Conservation (phyloP, 2,797 vertebrate genomes). For the Mallotus villosus region DNA sequence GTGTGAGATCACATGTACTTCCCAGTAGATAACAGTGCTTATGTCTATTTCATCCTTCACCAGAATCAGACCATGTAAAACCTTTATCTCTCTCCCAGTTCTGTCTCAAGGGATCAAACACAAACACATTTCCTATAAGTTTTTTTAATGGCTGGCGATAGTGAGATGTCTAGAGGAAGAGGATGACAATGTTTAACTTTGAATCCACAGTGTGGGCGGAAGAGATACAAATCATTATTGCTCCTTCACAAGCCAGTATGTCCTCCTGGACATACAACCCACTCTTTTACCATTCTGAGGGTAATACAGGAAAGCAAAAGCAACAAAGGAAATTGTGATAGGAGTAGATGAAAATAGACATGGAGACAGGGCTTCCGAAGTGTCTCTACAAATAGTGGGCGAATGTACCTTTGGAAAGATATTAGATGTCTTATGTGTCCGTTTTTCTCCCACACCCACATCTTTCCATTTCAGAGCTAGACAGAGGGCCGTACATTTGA, state of each 20-base stretch:
- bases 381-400: conserved; percentile 24
- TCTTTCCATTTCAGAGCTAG: background rate
- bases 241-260: conserved; percentile 41
- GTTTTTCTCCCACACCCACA: conserved; percentile 21
- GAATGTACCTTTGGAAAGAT: conserved; percentile 36
- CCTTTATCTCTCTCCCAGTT: conserved; percentile 24
- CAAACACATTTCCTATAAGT: conserved; percentile 38
- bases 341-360: conserved; percentile 41
- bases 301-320: conserved; percentile 36
- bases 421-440: conserved; percentile 27
- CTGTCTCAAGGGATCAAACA: conserved; percentile 21
- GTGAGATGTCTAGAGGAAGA: conserved; percentile 21
- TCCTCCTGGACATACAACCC: conserved; percentile 24
- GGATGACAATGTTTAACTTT: conserved; percentile 31
- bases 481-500: conserved; percentile 17
- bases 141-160: conserved; percentile 5
- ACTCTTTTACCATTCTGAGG: conserved; percentile 39
- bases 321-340: conserved; percentile 24
- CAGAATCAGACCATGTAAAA: conserved; percentile 28
- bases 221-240: conserved; percentile 23
- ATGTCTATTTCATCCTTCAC: conserved; percentile 30
- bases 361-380: conserved; percentile 30
- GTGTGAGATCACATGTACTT: conserved; percentile 1
- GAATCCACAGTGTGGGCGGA: conserved; percentile 40
- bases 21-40: conserved; percentile 3